Evolutionary conservation across 2,797 vertebrate species (phyloP), one percentile per base, ranked within the genome.

Genomic region (Cyprinella venusta): DNA sequence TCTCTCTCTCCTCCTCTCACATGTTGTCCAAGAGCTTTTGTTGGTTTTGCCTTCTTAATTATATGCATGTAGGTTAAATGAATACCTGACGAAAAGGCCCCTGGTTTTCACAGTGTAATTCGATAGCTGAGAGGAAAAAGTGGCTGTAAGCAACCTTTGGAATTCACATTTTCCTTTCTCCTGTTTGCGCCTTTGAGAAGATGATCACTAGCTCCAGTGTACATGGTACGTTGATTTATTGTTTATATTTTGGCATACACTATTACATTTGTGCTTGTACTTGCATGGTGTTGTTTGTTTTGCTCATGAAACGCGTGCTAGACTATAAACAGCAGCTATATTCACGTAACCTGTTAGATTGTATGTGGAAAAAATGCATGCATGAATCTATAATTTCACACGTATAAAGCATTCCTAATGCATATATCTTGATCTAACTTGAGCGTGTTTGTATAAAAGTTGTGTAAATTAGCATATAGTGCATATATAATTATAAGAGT

Each of bases 151-250:
- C 96, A 97, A 96, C 95, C 96, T 96, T 97, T 97, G 97, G 98
- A 98, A 98, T 99, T 98, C 96, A 96, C 96, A 94, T 95, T 96
- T 95, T 95, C 94, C 92, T 92, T 95, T 96, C 95, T 95, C 94
- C 92, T 91, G 92, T 92, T 93, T 92, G 92, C 93, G 92, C 92
- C 92, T 61, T 59, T 93, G 95, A 97, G 96, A 97, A 98, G 96
- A 99, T 99, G 98, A 98, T 99, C 97, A 97, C 97, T 96, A 98
- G 97, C 97, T 97, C 95, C 97, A 96, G 96, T 97, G 96, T 99
- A 95, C 97, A 99, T 97, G 98, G 98, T 99, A 98, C 90, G 97
- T 98, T 91, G 92, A 59, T 91, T 94, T 96, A 96, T 95, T 89
- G 88, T 95, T 61, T 50, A 79, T 50, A 16, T 96, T 94, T 93